A percentile compares a stretch with the other conserved stretches of the same genome.
phyloP scores from a whole-genome alignment of 2,113 vertebrate species.

The Glareola pratincola region DNA sequence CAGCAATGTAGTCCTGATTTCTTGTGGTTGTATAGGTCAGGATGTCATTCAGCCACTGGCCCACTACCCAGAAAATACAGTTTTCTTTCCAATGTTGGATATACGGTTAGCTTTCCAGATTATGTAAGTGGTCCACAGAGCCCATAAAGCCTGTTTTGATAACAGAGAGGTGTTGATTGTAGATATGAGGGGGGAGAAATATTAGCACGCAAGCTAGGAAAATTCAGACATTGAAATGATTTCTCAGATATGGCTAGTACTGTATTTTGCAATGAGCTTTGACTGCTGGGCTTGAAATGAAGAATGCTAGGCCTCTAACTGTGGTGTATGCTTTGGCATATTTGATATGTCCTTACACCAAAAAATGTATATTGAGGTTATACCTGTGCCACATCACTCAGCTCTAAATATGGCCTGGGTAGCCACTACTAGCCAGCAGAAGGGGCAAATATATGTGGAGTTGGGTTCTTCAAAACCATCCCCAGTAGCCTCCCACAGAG shows the following conservation, averaged over 20 bases:
- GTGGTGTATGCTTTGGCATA: background rate
- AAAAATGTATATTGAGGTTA: background rate
- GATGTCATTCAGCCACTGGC: background rate
- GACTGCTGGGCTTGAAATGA: background rate
- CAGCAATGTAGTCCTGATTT: background rate
- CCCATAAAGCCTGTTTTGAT: background rate
- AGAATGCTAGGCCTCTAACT: background rate
- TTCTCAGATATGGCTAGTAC: background rate
- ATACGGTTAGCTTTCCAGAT: background rate
- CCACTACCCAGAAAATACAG: background rate
- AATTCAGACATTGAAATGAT: background rate
- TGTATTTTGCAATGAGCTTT: background rate
- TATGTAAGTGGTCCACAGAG: background rate
- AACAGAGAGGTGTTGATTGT: background rate
- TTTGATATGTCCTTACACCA: background rate
- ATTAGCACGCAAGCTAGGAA: background rate
- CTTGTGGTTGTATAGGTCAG: background rate
- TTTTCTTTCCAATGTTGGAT: background rate
- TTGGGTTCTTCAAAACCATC: background rate
- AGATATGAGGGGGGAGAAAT: background rate
- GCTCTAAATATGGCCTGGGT: background rate
- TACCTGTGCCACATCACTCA: background rate
- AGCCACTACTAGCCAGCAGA: background rate
- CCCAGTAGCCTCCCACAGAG: background rate
- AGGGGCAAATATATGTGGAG: background rate